Percentiles rank a stretch among this genome's conserved stretches.
These are phyloP conservation scores for Hippolais icterina DNA, from an alignment of 2,113 vertebrate species.

Conservation along the genomic window DNA sequence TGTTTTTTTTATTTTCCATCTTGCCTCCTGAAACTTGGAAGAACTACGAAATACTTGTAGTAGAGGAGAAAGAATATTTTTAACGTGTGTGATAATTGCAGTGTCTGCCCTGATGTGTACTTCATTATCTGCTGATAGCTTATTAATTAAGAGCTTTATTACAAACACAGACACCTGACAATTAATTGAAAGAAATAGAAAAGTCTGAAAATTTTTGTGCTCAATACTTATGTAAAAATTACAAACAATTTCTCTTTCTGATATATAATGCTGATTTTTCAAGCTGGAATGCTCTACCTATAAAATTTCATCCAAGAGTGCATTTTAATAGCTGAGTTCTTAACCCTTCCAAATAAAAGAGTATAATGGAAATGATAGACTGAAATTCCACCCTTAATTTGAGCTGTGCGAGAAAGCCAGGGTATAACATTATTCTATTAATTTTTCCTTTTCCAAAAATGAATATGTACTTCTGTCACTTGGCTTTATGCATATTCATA, in stretches of 20 bases:
- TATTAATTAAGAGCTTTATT: not conserved
- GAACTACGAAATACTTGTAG: not conserved
- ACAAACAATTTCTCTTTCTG: not conserved
- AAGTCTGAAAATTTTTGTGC: not conserved
- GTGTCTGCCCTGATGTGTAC: not conserved
- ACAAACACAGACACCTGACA: not conserved
- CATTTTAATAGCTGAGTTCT: slow-evolving; percentile 10
- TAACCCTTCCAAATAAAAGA: not conserved
- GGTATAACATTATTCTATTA: not conserved
- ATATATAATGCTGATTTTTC: not conserved
- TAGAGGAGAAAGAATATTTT: not conserved
- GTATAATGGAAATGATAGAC: not conserved
- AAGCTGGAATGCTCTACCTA: not conserved
- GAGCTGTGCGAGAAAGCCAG: not conserved
- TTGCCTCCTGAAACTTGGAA: not conserved
- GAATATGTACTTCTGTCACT: not conserved
- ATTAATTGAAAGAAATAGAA: not conserved
- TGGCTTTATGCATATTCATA: slow-evolving; percentile 9
- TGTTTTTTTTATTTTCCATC: not conserved
- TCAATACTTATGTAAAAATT: not conserved
- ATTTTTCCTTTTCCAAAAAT: not conserved
- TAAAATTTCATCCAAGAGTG: not conserved
- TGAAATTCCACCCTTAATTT: slow-evolving; percentile 33
- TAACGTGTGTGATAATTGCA: not conserved
- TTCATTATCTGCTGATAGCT: not conserved